phyloP scores from a whole-genome alignment of 2,113 vertebrate genomes.

The Heterocephalus glaber region DNA sequence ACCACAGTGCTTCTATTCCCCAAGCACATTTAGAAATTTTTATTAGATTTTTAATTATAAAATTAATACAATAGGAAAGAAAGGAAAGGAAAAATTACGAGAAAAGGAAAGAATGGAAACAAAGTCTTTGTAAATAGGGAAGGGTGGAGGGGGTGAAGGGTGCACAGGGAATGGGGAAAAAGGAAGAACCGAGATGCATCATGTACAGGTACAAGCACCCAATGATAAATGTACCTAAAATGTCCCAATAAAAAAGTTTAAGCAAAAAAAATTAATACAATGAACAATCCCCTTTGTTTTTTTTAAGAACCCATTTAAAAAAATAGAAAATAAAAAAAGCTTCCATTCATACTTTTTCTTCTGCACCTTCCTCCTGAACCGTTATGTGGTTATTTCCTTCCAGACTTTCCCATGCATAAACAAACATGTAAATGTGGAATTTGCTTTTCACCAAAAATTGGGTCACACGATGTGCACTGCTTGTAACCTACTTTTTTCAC shows the following conservation, averaged over 20 bases:
- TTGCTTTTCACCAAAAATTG: slow-evolving; percentile 37
- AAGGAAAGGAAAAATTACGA: no score
- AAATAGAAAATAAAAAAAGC: slow-evolving; percentile 32
- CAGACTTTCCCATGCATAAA: slow-evolving; percentile 27
- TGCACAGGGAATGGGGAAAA: no score
- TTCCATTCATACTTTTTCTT: not conserved
- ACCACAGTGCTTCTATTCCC: not conserved
- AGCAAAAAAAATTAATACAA: slow-evolving; percentile 54
- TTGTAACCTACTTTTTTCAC: slow-evolving; percentile 55
- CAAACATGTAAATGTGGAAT: slow-evolving; percentile 56
- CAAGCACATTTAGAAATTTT: slow-evolving; percentile 21
- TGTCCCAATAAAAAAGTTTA: no score
- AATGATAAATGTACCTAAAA: no score
- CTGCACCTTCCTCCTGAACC: not conserved
- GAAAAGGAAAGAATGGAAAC: no score
- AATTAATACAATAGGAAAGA: slow-evolving; percentile 55
- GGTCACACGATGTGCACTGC: not conserved
- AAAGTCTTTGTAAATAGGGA: no score
- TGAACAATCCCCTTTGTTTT: not conserved
- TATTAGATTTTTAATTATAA: slow-evolving; percentile 67
- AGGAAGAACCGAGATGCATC: no score
- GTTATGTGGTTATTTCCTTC: accelerated
- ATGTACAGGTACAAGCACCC: no score
- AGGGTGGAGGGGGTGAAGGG: no score
- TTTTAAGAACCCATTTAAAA: not conserved